Conservation (phyloP, 53 echinoderm and acorn worm genomes). For the Stichopus horrens region DNA sequence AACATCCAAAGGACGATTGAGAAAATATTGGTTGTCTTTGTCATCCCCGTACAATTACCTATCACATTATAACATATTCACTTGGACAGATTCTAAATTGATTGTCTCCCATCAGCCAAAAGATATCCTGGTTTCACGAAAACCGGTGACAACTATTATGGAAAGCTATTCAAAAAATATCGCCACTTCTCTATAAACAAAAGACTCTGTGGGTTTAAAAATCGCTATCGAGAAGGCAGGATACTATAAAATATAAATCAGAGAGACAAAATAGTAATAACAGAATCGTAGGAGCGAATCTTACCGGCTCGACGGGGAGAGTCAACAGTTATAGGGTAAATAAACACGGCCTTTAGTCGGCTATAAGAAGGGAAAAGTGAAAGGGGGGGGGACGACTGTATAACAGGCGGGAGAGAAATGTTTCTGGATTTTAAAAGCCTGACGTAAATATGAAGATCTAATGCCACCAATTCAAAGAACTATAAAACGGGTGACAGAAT, state of each 20-base stretch:
- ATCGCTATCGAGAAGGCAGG: too few species aligned
- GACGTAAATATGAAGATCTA: too few species aligned
- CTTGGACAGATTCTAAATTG: background rate
- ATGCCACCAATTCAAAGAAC: background rate
- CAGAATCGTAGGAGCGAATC: too few species aligned
- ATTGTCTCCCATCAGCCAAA: background rate
- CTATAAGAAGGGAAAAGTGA: too few species aligned
- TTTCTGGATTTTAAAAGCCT: too few species aligned
- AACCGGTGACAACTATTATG: conserved; percentile 24
- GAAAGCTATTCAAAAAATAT: conserved; percentile 39
- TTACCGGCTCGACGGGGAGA: too few species aligned
- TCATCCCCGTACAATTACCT: background rate
- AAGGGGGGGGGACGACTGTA: too few species aligned
- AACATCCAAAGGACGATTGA: background rate
- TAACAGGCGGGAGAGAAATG: too few species aligned
- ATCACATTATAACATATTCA: background rate
- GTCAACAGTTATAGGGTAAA: too few species aligned
- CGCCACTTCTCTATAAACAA: conserved; percentile 34
- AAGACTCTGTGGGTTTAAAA: background rate
- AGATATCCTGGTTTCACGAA: conserved; percentile 6
- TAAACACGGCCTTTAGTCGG: too few species aligned
- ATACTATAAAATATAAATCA: too few species aligned
- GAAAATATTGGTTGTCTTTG: background rate
- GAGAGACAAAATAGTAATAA: too few species aligned
- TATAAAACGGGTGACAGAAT: background rate